Conservation (phyloP, 2,113 vertebrate species). For the Tichodroma muraria region DNA sequence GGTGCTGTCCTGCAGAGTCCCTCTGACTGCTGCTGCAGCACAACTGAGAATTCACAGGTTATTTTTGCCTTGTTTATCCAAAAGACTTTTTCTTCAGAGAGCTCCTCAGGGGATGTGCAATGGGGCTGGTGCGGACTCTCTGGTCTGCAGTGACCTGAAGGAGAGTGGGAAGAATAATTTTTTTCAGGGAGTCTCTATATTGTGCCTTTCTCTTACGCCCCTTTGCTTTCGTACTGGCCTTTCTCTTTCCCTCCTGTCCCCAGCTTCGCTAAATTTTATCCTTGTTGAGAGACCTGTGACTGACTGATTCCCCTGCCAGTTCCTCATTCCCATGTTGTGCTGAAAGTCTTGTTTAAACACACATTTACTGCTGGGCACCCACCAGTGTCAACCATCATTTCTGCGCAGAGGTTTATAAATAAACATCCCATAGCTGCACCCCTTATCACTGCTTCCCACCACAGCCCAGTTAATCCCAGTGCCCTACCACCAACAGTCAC, state of each 20-base stretch:
- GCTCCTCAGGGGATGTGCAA: neutral
- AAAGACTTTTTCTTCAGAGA: neutral
- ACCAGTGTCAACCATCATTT: neutral
- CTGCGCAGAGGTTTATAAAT: neutral
- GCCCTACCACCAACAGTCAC: neutral
- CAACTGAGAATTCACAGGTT: neutral
- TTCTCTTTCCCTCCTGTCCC: neutral
- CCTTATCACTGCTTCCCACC: neutral
- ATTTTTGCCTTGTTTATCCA: neutral
- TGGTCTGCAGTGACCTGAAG: neutral
- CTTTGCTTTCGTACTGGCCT: neutral
- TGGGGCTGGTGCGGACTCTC: neutral
- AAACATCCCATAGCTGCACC: neutral
- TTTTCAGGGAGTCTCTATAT: fast-evolving
- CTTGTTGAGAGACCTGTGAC: neutral
- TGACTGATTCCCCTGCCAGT: neutral
- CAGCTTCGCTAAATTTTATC: neutral
- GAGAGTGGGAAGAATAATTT: neutral
- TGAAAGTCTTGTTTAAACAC: neutral
- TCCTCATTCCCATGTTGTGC: neutral
- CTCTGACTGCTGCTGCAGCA: neutral
- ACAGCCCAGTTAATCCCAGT: neutral
- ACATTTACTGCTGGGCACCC: neutral
- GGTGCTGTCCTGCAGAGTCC: neutral
- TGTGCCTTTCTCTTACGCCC: neutral